Conservation (phyloP, 1,140 invertebrate species). For the Tetragnatha versicolor region DNA sequence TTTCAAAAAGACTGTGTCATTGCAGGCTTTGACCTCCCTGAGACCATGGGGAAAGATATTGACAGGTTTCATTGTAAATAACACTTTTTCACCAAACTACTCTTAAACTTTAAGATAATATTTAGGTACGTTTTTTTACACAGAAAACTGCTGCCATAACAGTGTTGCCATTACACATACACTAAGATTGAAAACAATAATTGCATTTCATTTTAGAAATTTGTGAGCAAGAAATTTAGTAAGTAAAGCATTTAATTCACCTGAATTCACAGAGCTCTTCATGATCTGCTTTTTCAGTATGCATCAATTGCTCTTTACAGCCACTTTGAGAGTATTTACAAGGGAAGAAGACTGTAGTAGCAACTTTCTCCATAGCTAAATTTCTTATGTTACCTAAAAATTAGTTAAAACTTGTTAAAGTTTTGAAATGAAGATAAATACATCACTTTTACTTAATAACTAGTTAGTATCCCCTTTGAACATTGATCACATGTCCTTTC, state of each 20-base stretch:
- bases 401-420: neutral
- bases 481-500: too few relatives aligned
- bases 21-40: too few relatives aligned
- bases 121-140: neutral
- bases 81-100: too few relatives aligned
- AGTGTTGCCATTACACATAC: neutral
- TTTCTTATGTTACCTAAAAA: conserved; percentile 84
- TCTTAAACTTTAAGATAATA: too few relatives aligned
- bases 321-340: conserved; percentile 98
- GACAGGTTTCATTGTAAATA: too few relatives aligned
- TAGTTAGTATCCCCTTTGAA: too few relatives aligned
- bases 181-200: neutral
- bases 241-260: conserved; percentile 57
- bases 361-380: conserved; percentile 98
- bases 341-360: conserved; percentile 96
- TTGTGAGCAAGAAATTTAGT: neutral
- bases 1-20: too few relatives aligned
- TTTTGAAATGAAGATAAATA: neutral
- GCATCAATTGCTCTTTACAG: conserved; percentile 88
- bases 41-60: too few relatives aligned
- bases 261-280: conserved; percentile 96
- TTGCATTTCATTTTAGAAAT: neutral
- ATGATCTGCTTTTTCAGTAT: conserved; percentile 97
- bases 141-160: neutral
- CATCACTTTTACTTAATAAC: too few relatives aligned